Evolutionary conservation across 2,797 vertebrate genomes (phyloP), one percentile per base, ranked within the genome.

Genomic region (Mionectes olivaceus): DNA sequence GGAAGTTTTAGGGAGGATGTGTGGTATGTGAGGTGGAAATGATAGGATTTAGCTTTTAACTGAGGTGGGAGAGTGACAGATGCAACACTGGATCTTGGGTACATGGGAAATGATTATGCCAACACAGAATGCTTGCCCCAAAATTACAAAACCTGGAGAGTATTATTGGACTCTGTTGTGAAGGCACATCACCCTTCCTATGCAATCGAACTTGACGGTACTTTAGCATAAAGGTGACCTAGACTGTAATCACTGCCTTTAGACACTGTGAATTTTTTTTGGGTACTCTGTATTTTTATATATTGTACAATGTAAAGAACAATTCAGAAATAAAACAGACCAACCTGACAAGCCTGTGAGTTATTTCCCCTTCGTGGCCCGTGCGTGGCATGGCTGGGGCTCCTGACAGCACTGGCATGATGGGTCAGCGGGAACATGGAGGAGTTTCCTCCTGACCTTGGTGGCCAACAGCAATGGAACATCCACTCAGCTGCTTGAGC

Each of bases 281-380:
- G 98, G 98, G 97, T 99, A 99, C 98, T 98, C 98, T 99, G 98
- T 99, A 99, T 99, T 99, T 99, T 99, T 99, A 98, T 99, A 99
- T 98, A 99, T 99, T 99, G 98, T 99, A 99, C 98, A 99, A 98
- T 98, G 98, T 98, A 98, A 99, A 99, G 90, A 98, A 98, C 97
- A 99, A 98, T 96, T 97, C 94, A 93, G 93, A 98, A 98, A 97
- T 99, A 99, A 98, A 98, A 97, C 96, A 98, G 89, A 98, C 98
- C 97, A 95, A 95, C 83, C 89, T 93, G 87, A 83, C 44, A 35
- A 61, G 35, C n/a, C 81, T 83, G 56, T 43, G 87, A 37, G 30
- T 96, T 91, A 27, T 90, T 95, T 87, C 33, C 55, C n/a, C 13
- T 35, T 41, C 0, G 0, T n/a, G 73, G 43, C 5, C 39, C 25